These are phyloP conservation scores for Muricea muricata DNA, from an alignment of 92 coral and sea anemone genomes.

Conservation along the genomic window DNA sequence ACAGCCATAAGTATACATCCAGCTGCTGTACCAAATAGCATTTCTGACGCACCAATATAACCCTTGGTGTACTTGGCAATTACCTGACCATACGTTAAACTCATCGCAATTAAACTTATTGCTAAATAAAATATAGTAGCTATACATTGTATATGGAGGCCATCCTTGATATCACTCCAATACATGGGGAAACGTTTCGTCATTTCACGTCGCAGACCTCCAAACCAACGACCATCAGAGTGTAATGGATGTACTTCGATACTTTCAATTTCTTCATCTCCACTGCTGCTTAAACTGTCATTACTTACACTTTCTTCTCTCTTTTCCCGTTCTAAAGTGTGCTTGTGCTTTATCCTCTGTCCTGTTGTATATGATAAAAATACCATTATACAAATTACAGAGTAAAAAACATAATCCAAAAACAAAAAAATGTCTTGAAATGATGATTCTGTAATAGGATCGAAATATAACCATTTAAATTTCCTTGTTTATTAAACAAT, in stretches of 20 bases:
- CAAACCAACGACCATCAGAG: slow-evolving; percentile 41
- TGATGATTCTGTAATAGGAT: too few relatives aligned
- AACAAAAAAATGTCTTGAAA: too few relatives aligned
- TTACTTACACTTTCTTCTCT: neutral
- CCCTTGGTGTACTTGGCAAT: slow-evolving; percentile 33
- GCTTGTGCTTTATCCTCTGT: neutral
- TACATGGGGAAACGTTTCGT: slow-evolving; percentile 23
- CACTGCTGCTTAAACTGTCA: neutral
- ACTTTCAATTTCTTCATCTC: neutral
- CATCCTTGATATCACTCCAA: slow-evolving; percentile 33
- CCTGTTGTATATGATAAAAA: too few relatives aligned
- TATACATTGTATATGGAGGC: slow-evolving; percentile 23
- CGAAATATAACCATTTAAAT: too few relatives aligned
- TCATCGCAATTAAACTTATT: slow-evolving; percentile 39
- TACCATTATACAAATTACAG: too few relatives aligned
- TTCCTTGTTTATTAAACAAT: too few relatives aligned
- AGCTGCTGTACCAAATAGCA: slow-evolving; percentile 20
- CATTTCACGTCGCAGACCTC: slow-evolving; percentile 39
- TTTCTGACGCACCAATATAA: slow-evolving; percentile 35
- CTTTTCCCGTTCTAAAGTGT: neutral
- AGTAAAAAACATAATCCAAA: too few relatives aligned
- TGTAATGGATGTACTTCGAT: slow-evolving; percentile 31
- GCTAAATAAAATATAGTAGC: slow-evolving; percentile 28
- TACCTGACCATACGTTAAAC: slow-evolving; percentile 45
- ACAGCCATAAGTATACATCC: slow-evolving; percentile 28